Base-by-base conservation (phyloP, 2,888 invertebrate species). In the Eumerus sabulonum region DNA sequence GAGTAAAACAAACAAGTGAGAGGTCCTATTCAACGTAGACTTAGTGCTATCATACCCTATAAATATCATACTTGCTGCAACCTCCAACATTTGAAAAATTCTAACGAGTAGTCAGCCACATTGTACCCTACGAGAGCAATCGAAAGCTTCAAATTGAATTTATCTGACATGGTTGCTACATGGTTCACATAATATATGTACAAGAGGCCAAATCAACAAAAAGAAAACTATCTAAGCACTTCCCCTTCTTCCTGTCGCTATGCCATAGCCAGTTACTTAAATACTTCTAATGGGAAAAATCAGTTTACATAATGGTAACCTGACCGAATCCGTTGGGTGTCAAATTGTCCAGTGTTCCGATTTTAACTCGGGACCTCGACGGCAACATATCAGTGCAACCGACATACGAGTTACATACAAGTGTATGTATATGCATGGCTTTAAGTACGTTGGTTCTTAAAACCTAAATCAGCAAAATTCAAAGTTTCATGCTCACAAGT, bases 281-380 rank as follows among this genome's bases (percentile, higher is more conserved):
- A 48, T 13, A 35, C 40, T 76, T 59, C 51, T 44, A 59, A 45
- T 63, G 44, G 63, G 70, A 79, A 73, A n/a, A 72, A 79, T 54
- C 51, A 74, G 79, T 79, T 74, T 79, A 74, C 60, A 79, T 63
- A 79, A 73, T 51, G 44, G 74, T 64, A 79, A 79, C 79, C 51
- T 74, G 74, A 79, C 35, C 57, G 40, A 53, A 38, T 45, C 14
- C 44, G 45, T 59, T 36, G 35, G 57, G 73, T 79, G 67, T 68
- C 77, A 79, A 67, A 59, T 73, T 71, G 67, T 66, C 38, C 51
- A 57, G 44, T 63, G 53, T 44, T 57, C 62, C 51, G 48, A 51
- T 62, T 51, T 17, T 14, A 38, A 9, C 67, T 63, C 16, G 7
- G 27, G 3, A 27, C 27, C 27, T 27, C 27, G 27, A 27, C 27